phyloP scores from a whole-genome alignment of 2,113 vertebrate genomes.

The Chloebia gouldiae region DNA sequence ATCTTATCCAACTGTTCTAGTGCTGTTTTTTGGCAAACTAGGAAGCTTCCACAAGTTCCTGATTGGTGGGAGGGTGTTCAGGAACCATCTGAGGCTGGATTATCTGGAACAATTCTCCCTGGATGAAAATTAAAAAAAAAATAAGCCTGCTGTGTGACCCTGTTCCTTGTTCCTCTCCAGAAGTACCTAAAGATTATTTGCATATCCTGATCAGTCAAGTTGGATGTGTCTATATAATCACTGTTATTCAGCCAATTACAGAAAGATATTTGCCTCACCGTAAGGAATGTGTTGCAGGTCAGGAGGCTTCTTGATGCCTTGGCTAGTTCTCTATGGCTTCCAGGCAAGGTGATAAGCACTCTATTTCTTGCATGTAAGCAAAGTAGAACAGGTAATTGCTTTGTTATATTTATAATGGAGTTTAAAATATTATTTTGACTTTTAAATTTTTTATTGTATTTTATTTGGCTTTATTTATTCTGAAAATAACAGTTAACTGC shows the following conservation, averaged over 20 bases:
- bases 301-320: background rate
- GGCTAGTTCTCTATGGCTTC: background rate
- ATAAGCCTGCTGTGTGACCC: accelerated
- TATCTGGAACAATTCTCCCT: background rate
- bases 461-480: background rate
- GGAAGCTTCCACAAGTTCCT: background rate
- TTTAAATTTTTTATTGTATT: background rate
- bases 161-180: background rate
- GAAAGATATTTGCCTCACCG: background rate
- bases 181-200: background rate
- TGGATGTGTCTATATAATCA: background rate
- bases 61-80: background rate
- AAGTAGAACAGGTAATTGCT: background rate
- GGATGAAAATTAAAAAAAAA: background rate
- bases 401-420: background rate
- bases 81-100: background rate
- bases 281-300: background rate
- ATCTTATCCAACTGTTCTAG: background rate
- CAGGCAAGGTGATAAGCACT: background rate
- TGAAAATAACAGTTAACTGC: background rate
- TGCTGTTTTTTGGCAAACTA: background rate
- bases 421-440: background rate
- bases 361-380: background rate
- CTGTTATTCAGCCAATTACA: background rate
- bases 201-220: background rate